Percentiles rank a stretch among this genome's conserved stretches.
These are phyloP conservation scores for Steinernema scapterisci DNA, from an alignment of 2,888 invertebrate species.

Conservation along the genomic window DNA sequence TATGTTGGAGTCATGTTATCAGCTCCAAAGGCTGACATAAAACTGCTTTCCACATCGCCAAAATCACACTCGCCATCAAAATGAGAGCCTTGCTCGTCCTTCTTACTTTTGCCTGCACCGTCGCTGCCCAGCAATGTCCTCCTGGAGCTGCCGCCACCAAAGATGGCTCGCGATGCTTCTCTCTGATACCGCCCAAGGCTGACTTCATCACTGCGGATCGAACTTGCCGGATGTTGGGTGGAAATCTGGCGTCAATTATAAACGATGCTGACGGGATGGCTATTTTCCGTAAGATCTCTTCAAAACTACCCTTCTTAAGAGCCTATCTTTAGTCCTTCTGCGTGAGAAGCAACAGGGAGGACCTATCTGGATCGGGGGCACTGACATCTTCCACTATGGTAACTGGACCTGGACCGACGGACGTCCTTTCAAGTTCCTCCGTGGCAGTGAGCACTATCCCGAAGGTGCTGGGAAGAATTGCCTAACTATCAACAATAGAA, in stretches of 20 bases:
- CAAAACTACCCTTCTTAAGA: no score
- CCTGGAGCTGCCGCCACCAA: background rate
- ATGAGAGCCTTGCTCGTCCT: background rate
- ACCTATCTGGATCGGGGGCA: background rate
- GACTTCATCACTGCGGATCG: background rate
- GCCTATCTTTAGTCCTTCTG: no score
- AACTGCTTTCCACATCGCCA: no score
- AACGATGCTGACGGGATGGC: background rate
- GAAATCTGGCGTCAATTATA: background rate
- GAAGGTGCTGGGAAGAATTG: no score
- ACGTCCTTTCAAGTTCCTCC: no score
- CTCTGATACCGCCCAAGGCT: background rate
- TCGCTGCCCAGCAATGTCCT: background rate
- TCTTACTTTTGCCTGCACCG: background rate
- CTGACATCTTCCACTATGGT: background rate
- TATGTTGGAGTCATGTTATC: no score
- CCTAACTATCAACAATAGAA: no score
- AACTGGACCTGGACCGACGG: background rate
- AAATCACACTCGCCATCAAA: no score
- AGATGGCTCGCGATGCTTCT: background rate
- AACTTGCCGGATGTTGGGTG: background rate
- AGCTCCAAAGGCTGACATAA: no score
- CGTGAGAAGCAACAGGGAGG: no score
- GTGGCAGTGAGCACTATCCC: no score
- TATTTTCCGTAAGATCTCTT: background rate